Evolutionary conservation across 2,797 vertebrate species (phyloP), one percentile per base, ranked within the genome.

Genomic region (Rhinella marina): DNA sequence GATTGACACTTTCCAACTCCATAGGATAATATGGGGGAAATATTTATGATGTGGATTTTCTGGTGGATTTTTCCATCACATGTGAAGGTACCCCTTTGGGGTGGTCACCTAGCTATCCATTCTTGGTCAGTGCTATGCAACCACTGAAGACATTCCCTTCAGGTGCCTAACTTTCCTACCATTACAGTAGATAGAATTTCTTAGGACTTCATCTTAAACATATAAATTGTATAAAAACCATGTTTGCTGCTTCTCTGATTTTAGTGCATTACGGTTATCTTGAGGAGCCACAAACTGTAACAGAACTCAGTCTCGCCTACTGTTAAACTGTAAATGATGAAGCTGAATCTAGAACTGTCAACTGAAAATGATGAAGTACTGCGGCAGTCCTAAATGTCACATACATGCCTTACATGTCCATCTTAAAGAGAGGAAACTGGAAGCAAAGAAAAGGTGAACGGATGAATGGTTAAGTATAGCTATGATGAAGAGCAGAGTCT

Each of bases 331-430:
- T 52, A 19, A 50, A 56, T 2, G 29, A 80, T 84, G 7, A 61
- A 80, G 27, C 12, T 29, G 17, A 88, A 17, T 48, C 19, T n/a
- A 27, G 25, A 80, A 84, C 61, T 80, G 52, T 50, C 17, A 73
- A 76, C 61, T 54, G 62, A 66, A 85, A 72, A 56, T 25, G 23
- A 86, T 80, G 19, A 80, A 57, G 62, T 70, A 27, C 50, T 86
- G 50, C 61, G 1, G 76, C 9, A 79, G 75, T 70, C 25, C 64
- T 70, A 52, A 72, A 81, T 56, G 52, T 77, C 57, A 61, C 83
- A 75, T 61, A 13, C 48, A 52, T 85, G 72, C 48, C 41, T 61
- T 52, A 48, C 17, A 62, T 64, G 72, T n/a, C 32, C 73, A 59
- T 84, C 7, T 27, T 17, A 50, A 77, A 57, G 64, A 77, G 72